A percentile compares a stretch with the other conserved stretches of the same genome.
Conservation (phyloP, 2,113 vertebrate species). For the Lipophrys pholis region DNA sequence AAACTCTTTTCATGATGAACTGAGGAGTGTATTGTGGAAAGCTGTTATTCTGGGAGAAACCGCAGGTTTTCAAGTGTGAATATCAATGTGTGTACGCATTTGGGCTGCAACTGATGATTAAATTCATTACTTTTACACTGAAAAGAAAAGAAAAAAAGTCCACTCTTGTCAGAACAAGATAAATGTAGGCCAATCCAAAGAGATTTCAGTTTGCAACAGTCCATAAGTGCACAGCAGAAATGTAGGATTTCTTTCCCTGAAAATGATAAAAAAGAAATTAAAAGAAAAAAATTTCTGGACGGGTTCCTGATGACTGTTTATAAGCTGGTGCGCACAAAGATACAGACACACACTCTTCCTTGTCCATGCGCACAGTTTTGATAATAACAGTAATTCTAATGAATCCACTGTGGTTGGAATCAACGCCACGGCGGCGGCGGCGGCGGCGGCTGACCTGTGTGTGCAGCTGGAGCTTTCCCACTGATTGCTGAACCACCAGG, state of each 20-base stretch:
- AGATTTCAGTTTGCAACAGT: slow-evolving; percentile 17
- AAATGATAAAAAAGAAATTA: not conserved
- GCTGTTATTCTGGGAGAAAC: slow-evolving; percentile 30
- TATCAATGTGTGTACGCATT: slow-evolving; percentile 33
- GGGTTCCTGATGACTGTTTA: slow-evolving; percentile 22
- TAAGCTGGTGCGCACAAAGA: slow-evolving; percentile 35
- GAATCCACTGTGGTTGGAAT: slow-evolving; percentile 56
- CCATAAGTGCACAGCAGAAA: not conserved
- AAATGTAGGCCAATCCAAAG: slow-evolving; percentile 27
- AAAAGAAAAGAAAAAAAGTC: slow-evolving; percentile 35
- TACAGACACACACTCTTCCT: not conserved
- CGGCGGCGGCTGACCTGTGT: slow-evolving; percentile 50
- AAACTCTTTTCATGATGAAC: slow-evolving; percentile 31
- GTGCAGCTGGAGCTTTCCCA: slow-evolving; percentile 51
- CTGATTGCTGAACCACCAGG: slow-evolving; percentile 46
- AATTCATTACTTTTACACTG: slow-evolving; percentile 30
- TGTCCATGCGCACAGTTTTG: slow-evolving; percentile 17
- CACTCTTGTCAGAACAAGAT: slow-evolving; percentile 4
- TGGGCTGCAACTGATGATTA: slow-evolving; percentile 41
- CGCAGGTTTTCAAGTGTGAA: slow-evolving; percentile 39
- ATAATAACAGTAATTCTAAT: slow-evolving; percentile 44
- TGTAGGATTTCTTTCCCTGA: not conserved
- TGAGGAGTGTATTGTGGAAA: slow-evolving; percentile 39
- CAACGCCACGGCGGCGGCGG: slow-evolving; percentile 41
- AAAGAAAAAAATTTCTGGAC: not conserved